Percentiles rank a stretch among this genome's conserved stretches.
Conservation (phyloP, 2,888 invertebrate species). For the Chrysomela aeneicollis region DNA sequence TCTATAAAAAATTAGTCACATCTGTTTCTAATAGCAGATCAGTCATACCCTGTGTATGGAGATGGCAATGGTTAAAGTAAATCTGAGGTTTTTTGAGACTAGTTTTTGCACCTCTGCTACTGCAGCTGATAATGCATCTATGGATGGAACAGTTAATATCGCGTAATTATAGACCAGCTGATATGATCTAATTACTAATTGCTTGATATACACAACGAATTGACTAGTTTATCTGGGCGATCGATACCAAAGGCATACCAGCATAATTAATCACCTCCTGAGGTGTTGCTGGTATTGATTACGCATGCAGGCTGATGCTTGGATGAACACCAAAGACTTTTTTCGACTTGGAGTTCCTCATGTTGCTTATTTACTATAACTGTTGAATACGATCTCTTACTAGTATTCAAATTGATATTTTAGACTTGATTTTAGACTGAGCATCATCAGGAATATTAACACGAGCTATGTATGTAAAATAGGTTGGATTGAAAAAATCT, state of each 20-base stretch:
- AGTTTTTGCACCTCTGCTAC: conserved; percentile 12
- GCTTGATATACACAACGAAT: background rate
- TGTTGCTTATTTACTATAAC: no score
- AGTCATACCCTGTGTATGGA: no score
- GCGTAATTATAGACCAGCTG: conserved; percentile 14
- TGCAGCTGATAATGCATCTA: conserved; percentile 1
- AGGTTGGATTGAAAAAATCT: no score
- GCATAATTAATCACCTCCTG: background rate
- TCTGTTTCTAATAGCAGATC: no score
- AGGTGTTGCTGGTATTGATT: background rate
- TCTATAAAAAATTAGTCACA: no score
- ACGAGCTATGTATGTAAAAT: no score
- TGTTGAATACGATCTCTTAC: no score
- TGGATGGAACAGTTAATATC: conserved; percentile 1
- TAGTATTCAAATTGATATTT: no score
- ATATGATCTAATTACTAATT: conserved; percentile 3
- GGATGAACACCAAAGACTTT: background rate
- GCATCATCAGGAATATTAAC: no score
- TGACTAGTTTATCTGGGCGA: background rate
- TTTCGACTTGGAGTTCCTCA: no score
- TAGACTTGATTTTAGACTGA: no score
- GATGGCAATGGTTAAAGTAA: background rate
- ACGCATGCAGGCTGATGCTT: background rate
- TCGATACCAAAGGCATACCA: background rate
- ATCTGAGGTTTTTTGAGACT: background rate